Conservation (phyloP, 2,888 invertebrate species). For the Cephalotes varians region DNA sequence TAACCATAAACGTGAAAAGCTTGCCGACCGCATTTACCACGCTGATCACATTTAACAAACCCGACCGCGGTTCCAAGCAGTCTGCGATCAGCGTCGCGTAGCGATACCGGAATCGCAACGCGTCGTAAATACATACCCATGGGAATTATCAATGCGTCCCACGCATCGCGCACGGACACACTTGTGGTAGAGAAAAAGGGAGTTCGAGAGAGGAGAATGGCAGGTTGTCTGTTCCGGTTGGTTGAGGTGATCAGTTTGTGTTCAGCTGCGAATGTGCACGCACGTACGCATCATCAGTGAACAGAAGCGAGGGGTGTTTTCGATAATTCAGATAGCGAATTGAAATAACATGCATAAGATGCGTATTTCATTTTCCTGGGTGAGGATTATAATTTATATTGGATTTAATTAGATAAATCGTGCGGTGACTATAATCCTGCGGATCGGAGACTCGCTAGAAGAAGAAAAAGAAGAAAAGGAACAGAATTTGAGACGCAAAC, state of each 20-base stretch:
- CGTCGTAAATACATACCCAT: conserved; percentile 52
- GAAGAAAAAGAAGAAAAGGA: neutral
- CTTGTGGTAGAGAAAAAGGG: conserved; percentile 39
- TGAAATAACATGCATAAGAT: neutral
- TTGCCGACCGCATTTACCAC: neutral
- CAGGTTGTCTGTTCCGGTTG: conserved; percentile 73
- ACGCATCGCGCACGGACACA: conserved; percentile 55
- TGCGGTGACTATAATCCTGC: neutral
- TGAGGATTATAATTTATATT: neutral
- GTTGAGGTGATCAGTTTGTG: conserved; percentile 78
- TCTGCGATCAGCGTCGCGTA: conserved; percentile 57
- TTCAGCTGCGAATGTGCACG: conserved; percentile 74
- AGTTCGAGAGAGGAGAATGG: conserved; percentile 72
- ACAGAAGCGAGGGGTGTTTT: conserved; percentile 1
- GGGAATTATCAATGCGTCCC: conserved; percentile 68
- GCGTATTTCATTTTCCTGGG: conserved; percentile 46
- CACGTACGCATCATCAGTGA: conserved; percentile 64
- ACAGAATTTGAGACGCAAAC: conserved; percentile 8
- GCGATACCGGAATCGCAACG: conserved; percentile 53
- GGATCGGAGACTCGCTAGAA: neutral
- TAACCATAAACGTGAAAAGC: neutral
- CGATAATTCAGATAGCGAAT: neutral
- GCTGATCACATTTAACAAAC: conserved; percentile 35
- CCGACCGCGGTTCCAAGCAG: conserved; percentile 67
- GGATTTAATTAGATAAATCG: neutral